These are phyloP conservation scores for Nothocercus julius DNA, from an alignment of 2,113 vertebrate genomes.

Conservation along the genomic window DNA sequence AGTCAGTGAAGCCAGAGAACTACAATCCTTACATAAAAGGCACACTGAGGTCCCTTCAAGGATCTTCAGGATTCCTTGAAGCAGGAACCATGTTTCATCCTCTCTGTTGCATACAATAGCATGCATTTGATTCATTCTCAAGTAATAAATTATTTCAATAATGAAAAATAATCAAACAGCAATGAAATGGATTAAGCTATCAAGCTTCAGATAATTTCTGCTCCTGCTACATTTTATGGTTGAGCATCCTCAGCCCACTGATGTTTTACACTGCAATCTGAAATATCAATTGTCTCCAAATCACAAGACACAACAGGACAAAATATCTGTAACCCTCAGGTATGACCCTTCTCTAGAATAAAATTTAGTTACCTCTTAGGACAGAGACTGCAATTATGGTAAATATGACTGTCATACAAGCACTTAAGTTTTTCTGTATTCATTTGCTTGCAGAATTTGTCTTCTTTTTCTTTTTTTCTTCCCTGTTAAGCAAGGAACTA, in stretches of 20 bases:
- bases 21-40: accelerated
- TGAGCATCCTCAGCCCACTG: neutral
- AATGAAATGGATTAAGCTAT: accelerated
- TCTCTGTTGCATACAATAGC: neutral
- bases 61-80: neutral
- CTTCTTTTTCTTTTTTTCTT: neutral
- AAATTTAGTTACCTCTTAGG: accelerated
- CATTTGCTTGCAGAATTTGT: neutral
- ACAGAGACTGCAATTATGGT: too few species aligned
- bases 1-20: neutral
- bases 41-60: neutral
- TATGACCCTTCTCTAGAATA: neutral
- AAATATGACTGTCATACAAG: neutral
- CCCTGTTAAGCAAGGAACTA: neutral
- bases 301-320: accelerated
- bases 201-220: accelerated
- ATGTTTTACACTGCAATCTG: neutral
- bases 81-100: accelerated
- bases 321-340: neutral
- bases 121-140: neutral
- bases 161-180: neutral
- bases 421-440: accelerated
- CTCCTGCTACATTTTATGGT: too few species aligned
- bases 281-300: neutral
- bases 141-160: neutral